Conservation (phyloP, 2,797 vertebrate genomes). For the Loriculus beryllinus region DNA sequence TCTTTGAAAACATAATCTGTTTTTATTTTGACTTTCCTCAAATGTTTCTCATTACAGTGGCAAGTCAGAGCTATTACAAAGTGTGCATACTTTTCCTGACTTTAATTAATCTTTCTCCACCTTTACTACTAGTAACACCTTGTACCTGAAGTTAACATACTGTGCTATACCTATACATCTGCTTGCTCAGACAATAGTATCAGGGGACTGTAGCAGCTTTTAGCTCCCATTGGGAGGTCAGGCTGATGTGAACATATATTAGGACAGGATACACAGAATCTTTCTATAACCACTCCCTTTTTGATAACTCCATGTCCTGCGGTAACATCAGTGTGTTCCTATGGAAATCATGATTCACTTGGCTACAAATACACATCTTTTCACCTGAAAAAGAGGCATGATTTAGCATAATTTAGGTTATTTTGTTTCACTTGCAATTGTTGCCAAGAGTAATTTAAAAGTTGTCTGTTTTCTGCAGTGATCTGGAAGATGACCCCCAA, state of each 20-base stretch:
- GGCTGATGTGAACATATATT: fast-evolving
- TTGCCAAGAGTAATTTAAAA: not conserved
- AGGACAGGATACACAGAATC: not conserved
- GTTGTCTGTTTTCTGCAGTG: not conserved
- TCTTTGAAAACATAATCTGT: not conserved
- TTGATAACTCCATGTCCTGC: not conserved
- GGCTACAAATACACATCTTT: not conserved
- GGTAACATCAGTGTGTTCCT: not conserved
- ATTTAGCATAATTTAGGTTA: not conserved
- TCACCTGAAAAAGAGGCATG: not conserved
- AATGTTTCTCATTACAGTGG: not conserved
- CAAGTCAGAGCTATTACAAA: not conserved
- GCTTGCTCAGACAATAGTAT: not conserved
- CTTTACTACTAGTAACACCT: not conserved
- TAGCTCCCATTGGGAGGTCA: not conserved
- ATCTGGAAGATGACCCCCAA: not conserved
- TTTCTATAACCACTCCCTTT: not conserved
- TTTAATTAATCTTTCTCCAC: not conserved
- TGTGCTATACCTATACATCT: not conserved
- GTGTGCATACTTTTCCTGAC: fast-evolving
- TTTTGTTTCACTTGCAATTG: not conserved
- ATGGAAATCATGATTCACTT: not conserved
- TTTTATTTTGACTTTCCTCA: not conserved
- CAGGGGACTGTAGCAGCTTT: not conserved
- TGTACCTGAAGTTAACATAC: not conserved